Percentiles rank a stretch among this genome's conserved stretches.
Conservation (phyloP, 2,888 invertebrate genomes). For the Criorhina ranunculi region DNA sequence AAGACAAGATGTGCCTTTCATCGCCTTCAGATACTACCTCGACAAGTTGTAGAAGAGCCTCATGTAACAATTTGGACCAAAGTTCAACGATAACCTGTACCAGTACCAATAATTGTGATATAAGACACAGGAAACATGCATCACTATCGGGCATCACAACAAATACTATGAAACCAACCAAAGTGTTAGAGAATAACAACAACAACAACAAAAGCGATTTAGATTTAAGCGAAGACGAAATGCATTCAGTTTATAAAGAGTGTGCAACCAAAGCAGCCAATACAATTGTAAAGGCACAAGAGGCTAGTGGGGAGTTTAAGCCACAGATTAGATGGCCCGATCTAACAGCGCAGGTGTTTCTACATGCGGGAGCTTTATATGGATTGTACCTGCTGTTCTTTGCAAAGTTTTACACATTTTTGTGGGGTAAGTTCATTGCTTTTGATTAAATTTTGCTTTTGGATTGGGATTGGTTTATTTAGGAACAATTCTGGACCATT, state of each 20-base stretch:
- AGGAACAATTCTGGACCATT: background rate
- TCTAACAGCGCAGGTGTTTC: conserved; percentile 88
- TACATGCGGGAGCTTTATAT: conserved; percentile 89
- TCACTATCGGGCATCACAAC: conserved; percentile 67
- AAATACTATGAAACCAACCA: conserved; percentile 55
- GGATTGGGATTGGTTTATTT: background rate
- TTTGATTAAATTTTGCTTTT: background rate
- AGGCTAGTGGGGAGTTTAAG: conserved; percentile 84
- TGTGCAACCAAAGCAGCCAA: conserved; percentile 45
- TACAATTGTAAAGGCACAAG: conserved; percentile 2
- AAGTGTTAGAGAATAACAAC: conserved; percentile 77
- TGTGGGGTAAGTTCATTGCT: conserved; percentile 90
- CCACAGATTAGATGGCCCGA: conserved; percentile 90
- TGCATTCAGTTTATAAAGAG: conserved; percentile 82
- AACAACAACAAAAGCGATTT: conserved; percentile 52
- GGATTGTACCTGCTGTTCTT: conserved; percentile 89
- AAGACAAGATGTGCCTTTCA: conserved; percentile 70
- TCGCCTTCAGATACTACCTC: conserved; percentile 56
- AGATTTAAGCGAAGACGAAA: conserved; percentile 80
- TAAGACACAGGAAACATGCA: conserved; percentile 58
- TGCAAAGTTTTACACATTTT: conserved; percentile 87
- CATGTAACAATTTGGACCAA: conserved; percentile 55
- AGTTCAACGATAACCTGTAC: conserved; percentile 27
- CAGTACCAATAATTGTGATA: conserved; percentile 19
- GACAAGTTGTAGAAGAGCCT: conserved; percentile 23